These are phyloP conservation scores for Molorchus minor DNA, from an alignment of 2,888 invertebrate species.

Conservation along the genomic window DNA sequence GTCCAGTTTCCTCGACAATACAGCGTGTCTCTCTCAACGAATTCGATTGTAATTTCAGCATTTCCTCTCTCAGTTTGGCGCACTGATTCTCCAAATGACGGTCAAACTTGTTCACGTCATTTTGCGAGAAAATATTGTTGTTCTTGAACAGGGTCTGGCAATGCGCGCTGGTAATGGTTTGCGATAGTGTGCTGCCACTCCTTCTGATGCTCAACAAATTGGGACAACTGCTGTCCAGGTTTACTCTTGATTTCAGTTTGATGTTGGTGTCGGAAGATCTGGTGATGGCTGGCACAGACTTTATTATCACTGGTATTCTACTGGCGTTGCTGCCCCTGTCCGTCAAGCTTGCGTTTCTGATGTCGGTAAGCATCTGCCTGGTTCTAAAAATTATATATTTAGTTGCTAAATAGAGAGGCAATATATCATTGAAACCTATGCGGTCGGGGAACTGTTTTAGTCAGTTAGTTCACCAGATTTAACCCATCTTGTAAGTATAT, in stretches of 20 bases:
- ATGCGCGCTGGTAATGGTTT: constrained; percentile 25
- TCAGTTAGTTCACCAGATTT: too few relatives aligned
- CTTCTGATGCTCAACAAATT: constrained; percentile 35
- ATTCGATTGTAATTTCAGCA: constrained; percentile 49
- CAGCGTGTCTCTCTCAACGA: constrained; percentile 54
- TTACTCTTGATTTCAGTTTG: constrained; percentile 25
- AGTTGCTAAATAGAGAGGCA: too few relatives aligned
- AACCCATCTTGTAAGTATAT: too few relatives aligned
- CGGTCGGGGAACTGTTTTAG: too few relatives aligned
- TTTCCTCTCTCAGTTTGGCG: constrained; percentile 51
- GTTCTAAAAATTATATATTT: constrained; percentile 7
- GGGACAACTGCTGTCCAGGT: constrained; percentile 41
- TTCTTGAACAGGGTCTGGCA: constrained; percentile 42
- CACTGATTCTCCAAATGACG: constrained; percentile 40
- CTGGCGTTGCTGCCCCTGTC: constrained; percentile 28
- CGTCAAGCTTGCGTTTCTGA: neutral
- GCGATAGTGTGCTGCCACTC: constrained; percentile 37
- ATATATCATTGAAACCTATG: too few relatives aligned
- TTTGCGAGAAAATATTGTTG: constrained; percentile 27
- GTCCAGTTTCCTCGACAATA: constrained; percentile 53
- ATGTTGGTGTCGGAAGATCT: constrained; percentile 38
- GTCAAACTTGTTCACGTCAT: constrained; percentile 14
- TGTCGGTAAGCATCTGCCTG: neutral
- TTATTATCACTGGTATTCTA: constrained; percentile 43
- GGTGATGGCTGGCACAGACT: constrained; percentile 14